A percentile compares a stretch with the other conserved stretches of the same genome.
phyloP scores from a whole-genome alignment of 2,888 invertebrate species.

The Aleiodes alternator region DNA sequence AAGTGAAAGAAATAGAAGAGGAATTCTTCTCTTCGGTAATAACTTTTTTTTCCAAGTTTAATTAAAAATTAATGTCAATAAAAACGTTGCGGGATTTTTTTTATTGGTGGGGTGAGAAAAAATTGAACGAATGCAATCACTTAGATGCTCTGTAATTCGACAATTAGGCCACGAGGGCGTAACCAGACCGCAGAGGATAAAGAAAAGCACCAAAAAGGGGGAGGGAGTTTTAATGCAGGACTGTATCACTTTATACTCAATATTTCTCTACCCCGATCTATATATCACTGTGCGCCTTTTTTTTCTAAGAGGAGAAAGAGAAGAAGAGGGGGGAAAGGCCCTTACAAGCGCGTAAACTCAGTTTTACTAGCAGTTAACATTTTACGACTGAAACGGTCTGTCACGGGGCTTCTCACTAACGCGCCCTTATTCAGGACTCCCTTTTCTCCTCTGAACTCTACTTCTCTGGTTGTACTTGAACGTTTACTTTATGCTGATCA shows the following conservation, averaged over 20 bases:
- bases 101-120: no score
- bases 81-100: conserved; percentile 36
- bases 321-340: conserved; percentile 59
- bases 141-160: conserved; percentile 70
- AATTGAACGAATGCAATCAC: conserved; percentile 46
- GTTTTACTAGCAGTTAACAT: conserved; percentile 75
- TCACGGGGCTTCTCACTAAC: conserved; percentile 55
- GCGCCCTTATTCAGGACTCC: conserved; percentile 27
- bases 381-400: conserved; percentile 73
- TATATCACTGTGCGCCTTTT: conserved; percentile 34
- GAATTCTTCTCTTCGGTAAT: neutral
- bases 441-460: conserved; percentile 35
- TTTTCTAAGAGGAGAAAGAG: neutral
- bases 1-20: neutral
- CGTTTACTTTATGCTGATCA: conserved; percentile 43
- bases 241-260: conserved; percentile 23
- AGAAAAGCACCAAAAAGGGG: conserved; percentile 39
- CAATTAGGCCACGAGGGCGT: conserved; percentile 67
- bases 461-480: conserved; percentile 44
- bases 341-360: conserved; percentile 75
- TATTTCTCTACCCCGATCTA: conserved; percentile 30
- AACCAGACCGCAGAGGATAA: conserved; percentile 52
- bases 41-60: neutral
- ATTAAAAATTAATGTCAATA: conserved; percentile 24
- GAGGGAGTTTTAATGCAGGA: conserved; percentile 47